Evolutionary conservation across 2,888 invertebrate genomes (phyloP).

Genomic region (Smittia sp.): DNA sequence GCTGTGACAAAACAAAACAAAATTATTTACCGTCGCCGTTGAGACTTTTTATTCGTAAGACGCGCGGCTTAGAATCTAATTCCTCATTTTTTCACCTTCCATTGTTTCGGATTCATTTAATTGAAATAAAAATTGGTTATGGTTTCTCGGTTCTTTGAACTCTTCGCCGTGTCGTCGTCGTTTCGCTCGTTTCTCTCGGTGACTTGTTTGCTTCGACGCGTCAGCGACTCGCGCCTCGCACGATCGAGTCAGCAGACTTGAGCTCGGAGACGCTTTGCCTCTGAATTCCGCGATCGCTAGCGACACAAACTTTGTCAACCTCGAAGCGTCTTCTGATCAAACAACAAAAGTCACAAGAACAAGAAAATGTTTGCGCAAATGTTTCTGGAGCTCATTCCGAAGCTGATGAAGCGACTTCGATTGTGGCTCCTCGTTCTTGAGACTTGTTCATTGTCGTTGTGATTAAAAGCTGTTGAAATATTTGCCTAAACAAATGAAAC

Average conservation of each 20-base stretch:
- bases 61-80: conserved; percentile 24
- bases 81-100: conserved; percentile 2
- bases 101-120: conserved; percentile 19
- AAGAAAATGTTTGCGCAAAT: too few relatives aligned
- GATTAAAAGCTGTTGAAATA: conserved; percentile 31
- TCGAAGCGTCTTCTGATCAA: too few relatives aligned
- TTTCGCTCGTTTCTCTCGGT: background rate
- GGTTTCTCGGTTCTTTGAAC: conserved; percentile 28
- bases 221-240: background rate
- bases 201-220: background rate
- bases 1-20: conserved; percentile 34
- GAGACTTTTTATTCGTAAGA: background rate
- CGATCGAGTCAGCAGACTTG: background rate
- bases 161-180: too few relatives aligned
- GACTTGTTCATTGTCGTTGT: conserved; percentile 10
- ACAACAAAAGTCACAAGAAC: too few relatives aligned
- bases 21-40: background rate
- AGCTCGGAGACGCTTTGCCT: too few relatives aligned
- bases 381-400: too few relatives aligned
- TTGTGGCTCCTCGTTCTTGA: background rate
- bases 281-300: too few relatives aligned
- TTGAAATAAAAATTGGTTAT: conserved; percentile 13
- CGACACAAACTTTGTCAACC: too few relatives aligned
- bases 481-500: conserved; percentile 28
- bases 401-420: conserved; percentile 18